Base-by-base conservation (phyloP, 2,113 vertebrate genomes). In the Eidolon helvum region DNA sequence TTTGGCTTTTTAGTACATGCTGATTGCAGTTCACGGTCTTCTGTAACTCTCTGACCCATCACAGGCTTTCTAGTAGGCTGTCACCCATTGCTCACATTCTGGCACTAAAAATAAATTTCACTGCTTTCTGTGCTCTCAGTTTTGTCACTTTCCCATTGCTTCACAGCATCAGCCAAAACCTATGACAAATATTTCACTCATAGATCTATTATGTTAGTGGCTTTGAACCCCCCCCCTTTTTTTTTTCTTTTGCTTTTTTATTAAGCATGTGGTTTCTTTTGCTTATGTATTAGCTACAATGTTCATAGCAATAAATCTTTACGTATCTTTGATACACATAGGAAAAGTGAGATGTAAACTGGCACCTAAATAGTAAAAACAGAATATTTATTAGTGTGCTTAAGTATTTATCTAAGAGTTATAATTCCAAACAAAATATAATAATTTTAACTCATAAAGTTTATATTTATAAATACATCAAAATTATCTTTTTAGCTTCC, bases 91-190 rank as follows among this genome's bases (percentile, higher is more conserved):
- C 12, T 84, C 87, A 87, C 48, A 59, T 22, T 50, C 45, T 43
- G 57, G 74, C 79, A 74, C 90, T 97, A 80, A 97, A 96, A 93
- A 53, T 77, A n/a, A 53, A 78, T 16, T 53, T 74, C 92, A 68
- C 71, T 33, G 18, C 69, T 66, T 77, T 50, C 75, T 72, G 38
- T 89, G 33, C 48, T 57, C 68, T 87, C 4, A 0, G 2, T 59
- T 85, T 22, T 90, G 10, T 87, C 26, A 84, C 10, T 4, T 0
- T 79, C 65, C 72, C 71, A 24, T 89, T 80, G 16, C 45, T 63
- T 63, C 4, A 68, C 43, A 38, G 55, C 55, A 24, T 40, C 12
- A 18, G 16, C 82, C 19, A 71, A 87, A 85, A 38, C 24, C 33
- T 0, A 0, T 33, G 35, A 18, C 22, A 43, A 96, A 28, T 35